These are phyloP conservation scores for Holothuria scabra DNA, from an alignment of 53 echinoderm and acorn worm genomes.

Conservation along the genomic window DNA sequence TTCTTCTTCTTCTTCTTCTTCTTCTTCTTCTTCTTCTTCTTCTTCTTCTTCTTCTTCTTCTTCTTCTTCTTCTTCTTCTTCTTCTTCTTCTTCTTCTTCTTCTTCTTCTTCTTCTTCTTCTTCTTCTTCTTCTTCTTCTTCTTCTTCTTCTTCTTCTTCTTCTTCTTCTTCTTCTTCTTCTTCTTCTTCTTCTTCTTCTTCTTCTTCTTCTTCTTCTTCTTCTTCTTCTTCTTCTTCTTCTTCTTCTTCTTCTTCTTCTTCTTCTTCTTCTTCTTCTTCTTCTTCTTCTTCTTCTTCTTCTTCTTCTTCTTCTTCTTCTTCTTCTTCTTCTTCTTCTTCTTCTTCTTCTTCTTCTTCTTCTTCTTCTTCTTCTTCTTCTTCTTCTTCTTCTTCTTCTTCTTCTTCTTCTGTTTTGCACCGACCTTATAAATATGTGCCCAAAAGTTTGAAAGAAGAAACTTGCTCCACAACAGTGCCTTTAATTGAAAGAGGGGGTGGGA, in stretches of 20 bases:
- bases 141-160: constrained; percentile 42
- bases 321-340: constrained; percentile 42
- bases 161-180: constrained; percentile 40
- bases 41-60: constrained; percentile 40
- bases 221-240: constrained; percentile 29
- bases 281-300: constrained; percentile 39
- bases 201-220: constrained; percentile 41
- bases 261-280: constrained; percentile 39
- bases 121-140: constrained; percentile 40
- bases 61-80: constrained; percentile 40
- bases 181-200: constrained; percentile 40
- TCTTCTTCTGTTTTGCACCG: no score
- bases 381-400: constrained; percentile 42
- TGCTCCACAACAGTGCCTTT: no score
- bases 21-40: constrained; percentile 1
- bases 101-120: constrained; percentile 40
- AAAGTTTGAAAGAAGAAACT: no score
- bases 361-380: constrained; percentile 40
- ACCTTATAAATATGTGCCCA: no score
- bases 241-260: constrained; percentile 38
- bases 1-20: neutral
- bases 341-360: constrained; percentile 40
- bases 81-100: constrained; percentile 42
- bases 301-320: constrained; percentile 39
- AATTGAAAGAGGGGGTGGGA: no score